Base-by-base conservation (phyloP, 2,113 vertebrate species). In the Perccottus glenii region DNA sequence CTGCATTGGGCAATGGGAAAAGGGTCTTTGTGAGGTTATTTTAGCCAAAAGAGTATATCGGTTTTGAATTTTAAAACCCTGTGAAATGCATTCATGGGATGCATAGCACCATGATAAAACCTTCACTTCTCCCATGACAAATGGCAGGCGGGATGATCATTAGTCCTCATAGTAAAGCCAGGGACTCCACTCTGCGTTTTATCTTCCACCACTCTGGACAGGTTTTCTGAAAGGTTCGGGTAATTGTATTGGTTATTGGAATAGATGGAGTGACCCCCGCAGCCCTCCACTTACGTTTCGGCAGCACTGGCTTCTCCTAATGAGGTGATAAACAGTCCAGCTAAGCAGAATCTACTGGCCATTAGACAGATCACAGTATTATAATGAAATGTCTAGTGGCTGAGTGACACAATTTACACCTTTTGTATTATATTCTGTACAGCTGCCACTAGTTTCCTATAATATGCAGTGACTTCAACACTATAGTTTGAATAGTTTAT, bases 71-170 rank as follows among this genome's bases (percentile, higher is more conserved):
- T 84, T 77, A 88, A 87, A 87, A 88, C 66, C 75, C 79, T 70
- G 69, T 81, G 81, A 84, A 90, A 82, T 76, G 67, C 76, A 78
- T 85, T 78, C 81, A 84, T 80, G 84, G 83, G 80, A 67, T 82
- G 80, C 78, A 68, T 82, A 45, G 85, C 85, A 78, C 81, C 14
- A 68, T 78, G 88, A 93, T 92, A 90, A 91, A 91, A 83, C 88
- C 80, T 86, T 92, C 89, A 89, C 79, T 89, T 82, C 77, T 62
- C 78, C 85, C 79, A 51, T 90, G 88, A 90, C 83, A 66, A 87
- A 91, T 75, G 85, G 85, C 89, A 75, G 77, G 71, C 81, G 43
- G 64, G 63, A 51, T 27, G 38, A 84, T 89, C 89, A 89, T 92
- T 91, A 90, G 90, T 90, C 82, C 83, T 70, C 16, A 62, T 73